Base-by-base conservation (phyloP, 2,888 invertebrate genomes). In the Heliconius sara region DNA sequence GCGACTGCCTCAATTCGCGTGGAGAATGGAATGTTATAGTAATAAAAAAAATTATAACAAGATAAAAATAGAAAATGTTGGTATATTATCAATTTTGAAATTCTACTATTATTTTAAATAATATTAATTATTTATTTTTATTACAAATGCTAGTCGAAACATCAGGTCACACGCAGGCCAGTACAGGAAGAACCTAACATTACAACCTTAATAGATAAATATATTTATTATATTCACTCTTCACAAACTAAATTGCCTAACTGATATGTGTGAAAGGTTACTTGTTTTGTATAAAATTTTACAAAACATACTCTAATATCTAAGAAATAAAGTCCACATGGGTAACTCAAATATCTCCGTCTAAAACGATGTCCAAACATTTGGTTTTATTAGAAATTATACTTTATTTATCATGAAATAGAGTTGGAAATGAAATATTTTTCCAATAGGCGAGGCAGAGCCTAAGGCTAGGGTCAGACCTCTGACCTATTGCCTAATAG, bases 401-500 rank as follows among this genome's bases (percentile, higher is more conserved):
- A 47, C 74, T 68, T 75, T 80, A 71, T 16, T 1, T 13, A 0
- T 1, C 25, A 22, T 3, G 5, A 2, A 16, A 34, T 80, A 77
- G 30, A 73, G 77, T 39, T 77, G 12, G 57, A 34, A 72, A 74
- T 81, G 1, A 60, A n/a, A 30, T 74, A 34, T 65, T 16, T 3
- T 22, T 30, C 16, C 43, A 65, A 25, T 65, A 78, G 75, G 81
- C 71, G 80, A 82, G 78, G 83, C 77, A 72, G 77, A 71, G 65
- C 75, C 65, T 79, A 80, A 81, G 81, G 82, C 80, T 81, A 75
- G 65, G 73, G 71, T 79, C 78, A 79, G 84, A 86, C 86, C 86
- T 83, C 81, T 84, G 84, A 86, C 85, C 85, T 84, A 83, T 86
- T 85, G 85, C 85, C 79, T 80, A 85, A 85, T 85, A 83, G 84